Base-by-base conservation (phyloP, 2,113 vertebrate species). In the Passer domesticus region DNA sequence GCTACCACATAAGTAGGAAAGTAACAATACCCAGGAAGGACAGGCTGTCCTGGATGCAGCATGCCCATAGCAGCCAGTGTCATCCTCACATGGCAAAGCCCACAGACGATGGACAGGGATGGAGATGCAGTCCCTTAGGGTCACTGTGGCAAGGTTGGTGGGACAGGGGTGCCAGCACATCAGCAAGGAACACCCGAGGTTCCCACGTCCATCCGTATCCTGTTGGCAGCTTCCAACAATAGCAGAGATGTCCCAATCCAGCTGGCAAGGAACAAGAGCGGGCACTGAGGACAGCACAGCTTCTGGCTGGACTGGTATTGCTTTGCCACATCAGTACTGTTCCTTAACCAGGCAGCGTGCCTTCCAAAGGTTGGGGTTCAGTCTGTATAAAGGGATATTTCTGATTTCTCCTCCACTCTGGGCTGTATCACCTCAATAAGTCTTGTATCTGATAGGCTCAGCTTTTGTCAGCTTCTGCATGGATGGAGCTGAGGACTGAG, bases 51-150 rank as follows among this genome's bases (percentile, higher is more conserved):
- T 1, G 7, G 56, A 21, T 58, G 22, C 0, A 4, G 59, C 23
- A 2, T 19, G 19, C 17, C 4, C 0, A 2, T 16, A 39, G 11
- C 28, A 35, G 10, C 28, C 0, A 0, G 11, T 33, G 4, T 14
- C 6, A 10, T 47, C 13, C 39, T 63, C 14, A 19, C 25, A 5
- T 3, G 41, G 30, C 37, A 79, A 28, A 55, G 9, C 18, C 28
- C 47, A 16, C 15, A 35, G 69, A 14, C 0, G 1, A 7, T 7
- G 44, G 39, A 77, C 47, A 15, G 21, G 21, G 24, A 23, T 14
- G 0, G 4, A 25, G 39, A 21, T 50, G 20, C 9, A 16, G 4
- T 11, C 37, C 37, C 5, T 63, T 39, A 64, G 27, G 27, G 24
- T 63, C 53, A 25, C 23, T 0, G 0, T 7, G 43, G 20, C 0